Conservation (phyloP, 1,140 invertebrate genomes). For the Zaprionus africanus region DNA sequence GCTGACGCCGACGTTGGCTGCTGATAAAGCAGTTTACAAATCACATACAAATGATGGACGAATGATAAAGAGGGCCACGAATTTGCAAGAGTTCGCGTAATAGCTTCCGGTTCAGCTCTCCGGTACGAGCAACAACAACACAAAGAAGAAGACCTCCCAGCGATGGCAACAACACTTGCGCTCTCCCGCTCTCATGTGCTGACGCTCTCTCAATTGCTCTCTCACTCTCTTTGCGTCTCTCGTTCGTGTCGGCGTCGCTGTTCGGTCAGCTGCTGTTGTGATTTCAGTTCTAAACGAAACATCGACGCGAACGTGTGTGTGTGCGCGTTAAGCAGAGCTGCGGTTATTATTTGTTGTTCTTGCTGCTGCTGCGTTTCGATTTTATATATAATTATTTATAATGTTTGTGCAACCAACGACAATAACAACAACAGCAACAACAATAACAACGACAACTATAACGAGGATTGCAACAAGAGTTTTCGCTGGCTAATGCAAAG, state of each 20-base stretch:
- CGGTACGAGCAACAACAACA: slow-evolving; percentile 37
- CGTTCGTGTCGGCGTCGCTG: neutral
- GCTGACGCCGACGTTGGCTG: neutral
- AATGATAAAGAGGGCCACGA: slow-evolving; percentile 47
- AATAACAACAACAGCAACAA: slow-evolving; percentile 37
- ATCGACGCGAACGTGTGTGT: slow-evolving; percentile 51
- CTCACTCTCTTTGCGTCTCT: neutral
- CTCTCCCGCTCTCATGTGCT: slow-evolving; percentile 9
- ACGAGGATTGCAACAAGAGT: slow-evolving; percentile 53
- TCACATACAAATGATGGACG: slow-evolving; percentile 35
- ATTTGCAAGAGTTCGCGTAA: slow-evolving; percentile 60
- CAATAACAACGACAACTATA: slow-evolving; percentile 47
- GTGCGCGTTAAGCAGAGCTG: slow-evolving; percentile 54
- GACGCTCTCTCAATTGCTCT: slow-evolving; percentile 3
- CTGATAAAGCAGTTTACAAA: slow-evolving; percentile 51
- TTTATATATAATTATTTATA: slow-evolving; percentile 62
- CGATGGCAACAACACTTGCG: slow-evolving; percentile 45
- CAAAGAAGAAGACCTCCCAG: slow-evolving; percentile 14
- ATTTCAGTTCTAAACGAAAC: slow-evolving; percentile 66
- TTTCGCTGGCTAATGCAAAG: slow-evolving; percentile 58
- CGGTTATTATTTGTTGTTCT: slow-evolving; percentile 42
- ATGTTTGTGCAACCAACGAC: slow-evolving; percentile 60
- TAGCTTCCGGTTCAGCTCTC: slow-evolving; percentile 60
- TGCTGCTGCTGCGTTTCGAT: slow-evolving; percentile 42
- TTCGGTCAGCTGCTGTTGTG: slow-evolving; percentile 28